Evolutionary conservation across 2,113 vertebrate species (phyloP), one percentile per base, ranked within the genome.

Genomic region (Phasianus colchicus): DNA sequence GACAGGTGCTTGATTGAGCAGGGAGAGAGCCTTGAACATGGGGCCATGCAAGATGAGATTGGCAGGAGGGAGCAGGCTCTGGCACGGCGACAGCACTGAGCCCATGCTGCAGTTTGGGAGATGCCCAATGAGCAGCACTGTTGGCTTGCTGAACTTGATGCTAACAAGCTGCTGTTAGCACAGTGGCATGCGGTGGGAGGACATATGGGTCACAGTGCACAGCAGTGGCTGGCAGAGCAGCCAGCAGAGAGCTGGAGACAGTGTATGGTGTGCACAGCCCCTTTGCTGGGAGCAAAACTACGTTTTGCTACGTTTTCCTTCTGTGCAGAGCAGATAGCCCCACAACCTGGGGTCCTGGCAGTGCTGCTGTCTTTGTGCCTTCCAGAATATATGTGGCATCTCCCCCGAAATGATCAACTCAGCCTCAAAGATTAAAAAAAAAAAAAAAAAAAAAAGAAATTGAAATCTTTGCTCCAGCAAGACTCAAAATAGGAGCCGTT

Each of bases 401-500:
- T 72, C 18, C 34, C 34, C 74, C 42, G 54, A 24, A 79, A 61
- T 70, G 27, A 7, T 65, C 82, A 75, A 86, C 69, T 88, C 55
- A 86, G n/a, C 25, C 57, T 58, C 45, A 1, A 34, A 24, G 24
- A 13, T 22, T 34, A n/a, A 70, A 70, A 69, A 69, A 6, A 8
- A 6, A 15, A 60, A 36, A n/a, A 58, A 24, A 1, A 10, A n/a
- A 32, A 42, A 58, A 54, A 45, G 0, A 66, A 83, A 77, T 29
- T 6, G 12, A 76, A 5, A 8, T 55, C 29, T 15, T 78, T 95
- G 57, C 57, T 74, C 77, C 38, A 91, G 34, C 29, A 89, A 81
- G 78, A 79, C 74, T 87, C 43, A 89, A 95, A 95, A 93, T 75
- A 95, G 43, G 81, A 95, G 25, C 25, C 34, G 20, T 32, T 84